phyloP scores from a whole-genome alignment of 2,113 vertebrate genomes.

The Ranitomeya imitator region DNA sequence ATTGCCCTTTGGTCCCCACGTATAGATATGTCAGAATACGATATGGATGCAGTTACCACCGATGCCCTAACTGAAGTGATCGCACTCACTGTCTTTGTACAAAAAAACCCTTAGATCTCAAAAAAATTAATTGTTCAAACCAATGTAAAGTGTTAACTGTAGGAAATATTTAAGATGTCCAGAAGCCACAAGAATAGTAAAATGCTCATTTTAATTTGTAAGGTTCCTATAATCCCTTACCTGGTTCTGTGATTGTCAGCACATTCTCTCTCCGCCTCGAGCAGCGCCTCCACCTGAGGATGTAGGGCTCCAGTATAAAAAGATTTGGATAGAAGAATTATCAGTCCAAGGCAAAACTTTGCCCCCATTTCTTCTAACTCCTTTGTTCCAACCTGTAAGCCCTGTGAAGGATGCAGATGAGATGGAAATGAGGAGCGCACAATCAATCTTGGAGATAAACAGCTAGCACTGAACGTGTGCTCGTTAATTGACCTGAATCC shows the following conservation, averaged over 20 bases:
- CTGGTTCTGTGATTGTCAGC: conserved; percentile 65
- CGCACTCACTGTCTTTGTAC: too few relatives aligned
- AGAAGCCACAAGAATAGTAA: too few relatives aligned
- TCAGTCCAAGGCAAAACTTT: conserved; percentile 88
- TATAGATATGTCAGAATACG: too few relatives aligned
- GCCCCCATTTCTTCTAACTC: conserved; percentile 91
- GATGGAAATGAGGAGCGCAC: conserved; percentile 25
- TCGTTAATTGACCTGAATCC: neutral
- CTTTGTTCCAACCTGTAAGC: conserved; percentile 81
- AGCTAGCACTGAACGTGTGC: neutral
- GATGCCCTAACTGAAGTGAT: too few relatives aligned
- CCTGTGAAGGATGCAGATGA: conserved; percentile 71
- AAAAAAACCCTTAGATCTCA: too few relatives aligned
- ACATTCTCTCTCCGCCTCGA: conserved; percentile 73
- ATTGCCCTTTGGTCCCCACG: too few relatives aligned
- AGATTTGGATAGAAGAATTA: conserved; percentile 79
- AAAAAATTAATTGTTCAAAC: too few relatives aligned
- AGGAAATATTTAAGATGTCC: too few relatives aligned
- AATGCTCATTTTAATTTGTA: too few relatives aligned
- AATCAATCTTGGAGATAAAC: conserved; percentile 31
- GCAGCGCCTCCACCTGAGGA: conserved; percentile 65
- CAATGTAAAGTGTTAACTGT: too few relatives aligned
- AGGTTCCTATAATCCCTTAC: neutral
- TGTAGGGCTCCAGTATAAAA: conserved; percentile 74
- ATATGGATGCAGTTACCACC: too few relatives aligned